Conservation (phyloP, 2,888 invertebrate genomes). For the Lapara coniferarum region DNA sequence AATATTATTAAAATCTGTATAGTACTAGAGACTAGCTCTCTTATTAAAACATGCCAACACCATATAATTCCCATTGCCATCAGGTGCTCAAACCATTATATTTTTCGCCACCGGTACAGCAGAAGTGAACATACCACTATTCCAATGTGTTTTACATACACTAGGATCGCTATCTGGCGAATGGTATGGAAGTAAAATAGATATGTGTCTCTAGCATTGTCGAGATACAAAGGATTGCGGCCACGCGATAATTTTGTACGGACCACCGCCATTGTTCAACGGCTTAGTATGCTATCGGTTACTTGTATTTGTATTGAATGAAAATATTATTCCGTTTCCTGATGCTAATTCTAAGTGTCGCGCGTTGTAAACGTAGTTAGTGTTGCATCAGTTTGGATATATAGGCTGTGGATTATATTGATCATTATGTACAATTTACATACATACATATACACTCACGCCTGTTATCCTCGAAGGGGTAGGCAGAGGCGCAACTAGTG, state of each 20-base stretch:
- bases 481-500: too few relatives aligned
- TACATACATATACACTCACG: too few relatives aligned
- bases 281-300: constrained; percentile 56
- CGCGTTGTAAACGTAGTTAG: constrained; percentile 17
- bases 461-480: too few relatives aligned
- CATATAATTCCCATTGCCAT: not conserved
- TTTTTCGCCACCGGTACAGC: constrained; percentile 2
- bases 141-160: constrained; percentile 72
- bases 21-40: not conserved
- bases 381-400: constrained; percentile 1
- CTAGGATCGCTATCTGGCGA: constrained; percentile 56
- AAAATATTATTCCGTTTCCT: constrained; percentile 61
- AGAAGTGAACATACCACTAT: constrained; percentile 45
- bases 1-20: not conserved
- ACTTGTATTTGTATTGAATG: constrained; percentile 58
- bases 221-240: constrained; percentile 52
- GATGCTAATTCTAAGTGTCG: constrained; percentile 53
- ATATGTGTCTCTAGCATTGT: constrained; percentile 48
- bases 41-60: not conserved
- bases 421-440: too few relatives aligned
- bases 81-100: constrained; percentile 13
- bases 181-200: constrained; percentile 63
- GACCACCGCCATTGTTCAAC: constrained; percentile 61
- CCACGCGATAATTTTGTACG: constrained; percentile 58
- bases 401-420: not conserved